Evolutionary conservation across 2,797 vertebrate genomes (phyloP).

Genomic region (Sebastes reedi): DNA sequence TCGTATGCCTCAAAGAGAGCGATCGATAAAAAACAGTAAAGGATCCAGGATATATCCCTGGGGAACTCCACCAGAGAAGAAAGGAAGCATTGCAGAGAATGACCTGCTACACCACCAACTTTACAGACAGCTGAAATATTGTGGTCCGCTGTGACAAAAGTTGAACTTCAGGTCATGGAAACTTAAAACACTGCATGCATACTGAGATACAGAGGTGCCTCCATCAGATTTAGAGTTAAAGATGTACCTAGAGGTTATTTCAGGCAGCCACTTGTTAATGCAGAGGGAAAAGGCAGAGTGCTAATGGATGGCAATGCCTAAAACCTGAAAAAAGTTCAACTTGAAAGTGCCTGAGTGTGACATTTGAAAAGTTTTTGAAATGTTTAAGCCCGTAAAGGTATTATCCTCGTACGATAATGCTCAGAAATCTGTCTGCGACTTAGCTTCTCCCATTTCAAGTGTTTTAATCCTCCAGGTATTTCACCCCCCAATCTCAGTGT

Average conservation of each 20-base stretch:
- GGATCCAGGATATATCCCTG: background rate
- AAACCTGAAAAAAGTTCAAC: slow-evolving; percentile 13
- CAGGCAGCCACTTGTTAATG: background rate
- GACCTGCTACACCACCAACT: background rate
- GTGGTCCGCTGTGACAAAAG: background rate
- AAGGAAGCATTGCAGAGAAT: background rate
- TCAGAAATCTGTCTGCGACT: slow-evolving; percentile 24
- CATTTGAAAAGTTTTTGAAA: slow-evolving; percentile 41
- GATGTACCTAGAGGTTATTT: background rate
- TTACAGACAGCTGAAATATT: background rate
- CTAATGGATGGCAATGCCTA: background rate
- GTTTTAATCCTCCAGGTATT: slow-evolving; percentile 37
- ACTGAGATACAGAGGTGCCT: background rate
- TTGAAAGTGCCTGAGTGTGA: slow-evolving; percentile 23
- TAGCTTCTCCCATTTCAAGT: slow-evolving; percentile 25
- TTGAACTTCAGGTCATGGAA: background rate
- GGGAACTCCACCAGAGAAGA: background rate
- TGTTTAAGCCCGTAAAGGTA: slow-evolving; percentile 30
- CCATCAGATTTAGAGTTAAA: background rate
- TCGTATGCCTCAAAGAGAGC: background rate
- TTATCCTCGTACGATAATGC: slow-evolving; percentile 22
- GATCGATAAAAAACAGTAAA: background rate
- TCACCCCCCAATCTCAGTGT: background rate
- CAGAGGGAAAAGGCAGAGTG: background rate
- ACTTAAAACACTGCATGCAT: background rate